A percentile compares a stretch with the other conserved stretches of the same genome.
Evolutionary conservation across 2,113 vertebrate species (phyloP).

Genomic region (Bubo bubo): DNA sequence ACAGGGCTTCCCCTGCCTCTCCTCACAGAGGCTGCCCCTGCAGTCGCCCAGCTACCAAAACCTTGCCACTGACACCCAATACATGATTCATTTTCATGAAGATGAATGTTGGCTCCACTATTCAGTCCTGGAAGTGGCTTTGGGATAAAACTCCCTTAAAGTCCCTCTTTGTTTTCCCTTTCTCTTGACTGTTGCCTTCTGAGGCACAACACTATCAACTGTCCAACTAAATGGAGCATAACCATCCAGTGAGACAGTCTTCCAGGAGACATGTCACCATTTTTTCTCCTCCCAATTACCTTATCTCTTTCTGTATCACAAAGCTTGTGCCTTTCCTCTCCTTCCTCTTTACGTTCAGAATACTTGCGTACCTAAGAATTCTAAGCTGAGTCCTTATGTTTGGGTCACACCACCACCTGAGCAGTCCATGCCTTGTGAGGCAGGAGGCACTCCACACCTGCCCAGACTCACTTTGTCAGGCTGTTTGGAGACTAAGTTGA

Average conservation of each 20-base stretch:
- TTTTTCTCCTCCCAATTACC: not conserved
- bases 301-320: not conserved
- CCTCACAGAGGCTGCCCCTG: not conserved
- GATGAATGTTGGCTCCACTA: not conserved
- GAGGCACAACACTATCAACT: not conserved
- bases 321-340: not conserved
- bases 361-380: not conserved
- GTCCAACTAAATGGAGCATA: not conserved
- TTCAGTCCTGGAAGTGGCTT: not conserved
- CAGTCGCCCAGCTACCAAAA: not conserved
- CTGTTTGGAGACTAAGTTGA: not conserved
- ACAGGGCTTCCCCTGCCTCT: rapidly evolving
- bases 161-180: not conserved
- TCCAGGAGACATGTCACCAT: not conserved
- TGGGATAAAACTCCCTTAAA: not conserved
- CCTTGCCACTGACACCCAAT: not conserved
- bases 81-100: not conserved
- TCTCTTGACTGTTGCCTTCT: not conserved
- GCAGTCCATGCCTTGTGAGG: rapidly evolving
- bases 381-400: not conserved
- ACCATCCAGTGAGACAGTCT: not conserved
- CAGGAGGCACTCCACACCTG: not conserved
- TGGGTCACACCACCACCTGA: not conserved
- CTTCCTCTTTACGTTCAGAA: not conserved
- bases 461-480: not conserved